Conservation (phyloP, 2,797 vertebrate species). For the Epinephelus coioides region DNA sequence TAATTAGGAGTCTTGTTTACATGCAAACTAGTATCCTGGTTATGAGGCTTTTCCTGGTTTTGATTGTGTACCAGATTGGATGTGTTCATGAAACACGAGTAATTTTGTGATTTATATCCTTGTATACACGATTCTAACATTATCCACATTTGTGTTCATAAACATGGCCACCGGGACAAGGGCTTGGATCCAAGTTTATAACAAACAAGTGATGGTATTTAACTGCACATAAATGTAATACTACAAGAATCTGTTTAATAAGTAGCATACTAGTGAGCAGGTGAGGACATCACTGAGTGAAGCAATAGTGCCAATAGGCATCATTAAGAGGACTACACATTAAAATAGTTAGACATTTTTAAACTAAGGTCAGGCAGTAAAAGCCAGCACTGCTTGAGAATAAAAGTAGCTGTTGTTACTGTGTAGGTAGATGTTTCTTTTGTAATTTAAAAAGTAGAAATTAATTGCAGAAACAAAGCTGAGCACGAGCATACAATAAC, state of each 20-base stretch:
- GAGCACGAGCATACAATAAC: background rate
- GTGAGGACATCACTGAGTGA: background rate
- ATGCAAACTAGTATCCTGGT: conserved; percentile 13
- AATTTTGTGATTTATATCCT: conserved; percentile 35
- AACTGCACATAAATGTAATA: background rate
- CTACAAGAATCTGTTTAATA: background rate
- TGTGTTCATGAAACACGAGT: conserved; percentile 53
- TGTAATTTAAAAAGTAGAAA: background rate
- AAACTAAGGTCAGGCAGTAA: background rate
- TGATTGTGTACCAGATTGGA: conserved; percentile 33
- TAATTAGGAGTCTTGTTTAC: conserved; percentile 36
- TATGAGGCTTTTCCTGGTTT: conserved; percentile 35
- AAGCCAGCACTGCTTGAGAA: background rate
- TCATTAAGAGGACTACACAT: background rate
- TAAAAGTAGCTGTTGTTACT: background rate
- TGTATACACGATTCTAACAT: conserved; percentile 36
- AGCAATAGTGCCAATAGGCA: background rate
- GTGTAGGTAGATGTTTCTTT: background rate
- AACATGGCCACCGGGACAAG: background rate
- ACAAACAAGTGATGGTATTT: conserved; percentile 21
- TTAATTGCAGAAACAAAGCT: conserved; percentile 1
- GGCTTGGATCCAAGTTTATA: conserved; percentile 11
- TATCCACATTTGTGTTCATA: conserved; percentile 36
- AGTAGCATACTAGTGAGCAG: background rate
- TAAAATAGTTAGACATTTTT: background rate